phyloP scores from a whole-genome alignment of 2,113 vertebrate genomes.

The Pygoscelis antarcticus region DNA sequence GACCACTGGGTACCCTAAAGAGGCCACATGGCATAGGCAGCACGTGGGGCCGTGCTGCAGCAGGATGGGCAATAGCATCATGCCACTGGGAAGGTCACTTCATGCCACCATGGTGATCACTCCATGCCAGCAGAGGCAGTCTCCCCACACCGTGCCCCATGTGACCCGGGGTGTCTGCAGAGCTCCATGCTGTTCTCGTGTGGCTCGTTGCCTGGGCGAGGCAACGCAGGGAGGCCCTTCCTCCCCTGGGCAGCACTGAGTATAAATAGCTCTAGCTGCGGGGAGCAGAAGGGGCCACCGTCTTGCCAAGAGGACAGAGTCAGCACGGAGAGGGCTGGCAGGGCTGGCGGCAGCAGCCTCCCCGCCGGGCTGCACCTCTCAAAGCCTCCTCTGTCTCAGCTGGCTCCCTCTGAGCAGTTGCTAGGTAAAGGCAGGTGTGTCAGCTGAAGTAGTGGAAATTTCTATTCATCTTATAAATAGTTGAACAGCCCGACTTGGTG shows the following conservation, averaged over 20 bases:
- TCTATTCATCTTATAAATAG: slow-evolving; percentile 83
- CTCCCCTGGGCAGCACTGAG: neutral
- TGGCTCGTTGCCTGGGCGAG: rapidly evolving
- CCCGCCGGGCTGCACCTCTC: neutral
- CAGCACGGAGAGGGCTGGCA: neutral
- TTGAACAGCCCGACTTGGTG: slow-evolving; percentile 74
- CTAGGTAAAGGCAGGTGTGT: slow-evolving; percentile 73
- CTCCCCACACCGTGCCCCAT: rapidly evolving
- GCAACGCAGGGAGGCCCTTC: neutral
- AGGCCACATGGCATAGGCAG: rapidly evolving
- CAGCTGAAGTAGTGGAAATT: slow-evolving; percentile 81
- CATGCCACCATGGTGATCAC: too few relatives aligned
- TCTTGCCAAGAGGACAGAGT: neutral
- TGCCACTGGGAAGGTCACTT: too few relatives aligned
- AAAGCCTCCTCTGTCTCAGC: neutral
- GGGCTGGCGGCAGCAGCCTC: neutral
- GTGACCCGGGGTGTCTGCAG: rapidly evolving
- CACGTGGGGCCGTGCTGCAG: rapidly evolving
- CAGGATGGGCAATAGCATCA: neutral
- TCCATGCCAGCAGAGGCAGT: neutral
- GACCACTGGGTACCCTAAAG: neutral
- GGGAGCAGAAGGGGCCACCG: neutral
- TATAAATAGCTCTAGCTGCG: neutral
- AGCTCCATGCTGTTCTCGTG: rapidly evolving
- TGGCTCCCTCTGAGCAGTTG: slow-evolving; percentile 58